phyloP scores from a whole-genome alignment of 2,113 vertebrate species.

The Oryzias celebensis region DNA sequence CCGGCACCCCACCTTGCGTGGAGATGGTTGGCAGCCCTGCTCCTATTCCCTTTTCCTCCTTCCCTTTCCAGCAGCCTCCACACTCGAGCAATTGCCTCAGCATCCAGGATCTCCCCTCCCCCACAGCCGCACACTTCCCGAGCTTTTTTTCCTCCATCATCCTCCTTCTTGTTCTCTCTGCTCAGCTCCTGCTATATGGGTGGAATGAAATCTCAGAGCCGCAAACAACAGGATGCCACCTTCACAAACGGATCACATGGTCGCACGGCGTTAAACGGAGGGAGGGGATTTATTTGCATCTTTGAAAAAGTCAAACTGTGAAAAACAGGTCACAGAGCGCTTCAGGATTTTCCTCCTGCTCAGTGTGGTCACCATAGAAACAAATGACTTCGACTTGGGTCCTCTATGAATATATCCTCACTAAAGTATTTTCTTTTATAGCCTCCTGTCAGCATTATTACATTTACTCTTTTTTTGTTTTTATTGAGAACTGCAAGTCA shows the following conservation, averaged over 20 bases:
- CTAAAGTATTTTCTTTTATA: conserved; percentile 25
- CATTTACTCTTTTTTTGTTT: not conserved
- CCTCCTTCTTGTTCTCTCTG: conserved; percentile 44
- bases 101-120: conserved; percentile 61
- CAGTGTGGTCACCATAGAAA: conserved; percentile 79
- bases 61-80: conserved; percentile 56
- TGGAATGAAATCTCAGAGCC: conserved; percentile 39
- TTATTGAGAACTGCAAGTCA: too few relatives aligned
- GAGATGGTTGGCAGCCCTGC: conserved; percentile 61
- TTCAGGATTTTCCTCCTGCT: conserved; percentile 57
- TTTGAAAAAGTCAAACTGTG: conserved; percentile 57
- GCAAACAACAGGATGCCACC: conserved; percentile 50
- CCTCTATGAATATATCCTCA: conserved; percentile 45
- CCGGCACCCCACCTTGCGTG: conserved; percentile 60
- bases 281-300: conserved; percentile 45
- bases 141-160: conserved; percentile 51
- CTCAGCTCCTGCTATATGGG: conserved; percentile 25
- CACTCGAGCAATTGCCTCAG: conserved; percentile 54
- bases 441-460: not conserved
- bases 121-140: conserved; percentile 52
- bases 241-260: conserved; percentile 30
- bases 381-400: conserved; percentile 64
- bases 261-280: conserved; percentile 14
- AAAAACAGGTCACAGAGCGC: conserved; percentile 61
- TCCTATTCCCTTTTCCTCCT: conserved; percentile 38